Evolutionary conservation across 2,888 invertebrate species (phyloP), one percentile per base, ranked within the genome.

Genomic region (Clusia tigrina): DNA sequence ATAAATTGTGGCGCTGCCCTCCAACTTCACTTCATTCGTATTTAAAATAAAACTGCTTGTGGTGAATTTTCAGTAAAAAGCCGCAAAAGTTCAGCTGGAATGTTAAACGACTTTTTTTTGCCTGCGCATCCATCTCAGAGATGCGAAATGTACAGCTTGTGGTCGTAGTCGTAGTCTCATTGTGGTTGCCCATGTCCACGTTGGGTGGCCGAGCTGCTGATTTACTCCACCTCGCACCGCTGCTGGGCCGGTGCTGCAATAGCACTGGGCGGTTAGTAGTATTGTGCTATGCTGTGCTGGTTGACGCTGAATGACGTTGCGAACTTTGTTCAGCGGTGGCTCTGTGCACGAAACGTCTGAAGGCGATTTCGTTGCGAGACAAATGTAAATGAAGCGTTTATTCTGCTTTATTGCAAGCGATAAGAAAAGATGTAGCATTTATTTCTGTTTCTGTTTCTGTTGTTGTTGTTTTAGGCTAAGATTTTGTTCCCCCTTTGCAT

Each of bases 361-460:
- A 69, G 76, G 73, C 72, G 74, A 71, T 69, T 72, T 69, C 60
- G 63, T 70, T 67, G 72, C 77, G 71, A 78, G 75, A 74, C 76
- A 80, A 80, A 81, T 81, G 78, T 76, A 81, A 78, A 78, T 78
- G 78, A 79, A 77, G 75, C 80, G 78, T 79, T 80, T 81, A 79
- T 78, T 79, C 78, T 79, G 74, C 76, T 78, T 81, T 80, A 81
- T 80, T 80, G 76, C 80, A 60, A 58, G 77, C 75, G 79, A 80
- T 80, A 80, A 80, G 77, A 72, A 74, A 72, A 72, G 74, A 75
- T 77, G 74, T 72, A 74, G 72, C 73, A 17, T 42, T 42, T 42
- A 73, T 71, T 73, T n/a, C n/a, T n/a, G 71, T 70, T 72, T 73
- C 66, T 32, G 12, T 32, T 32, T 6, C 12, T 32, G 32, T 42